Percentiles rank a stretch among this genome's conserved stretches.
phyloP scores from a whole-genome alignment of 2,797 vertebrate genomes.

The Toxotes lorentzi region DNA sequence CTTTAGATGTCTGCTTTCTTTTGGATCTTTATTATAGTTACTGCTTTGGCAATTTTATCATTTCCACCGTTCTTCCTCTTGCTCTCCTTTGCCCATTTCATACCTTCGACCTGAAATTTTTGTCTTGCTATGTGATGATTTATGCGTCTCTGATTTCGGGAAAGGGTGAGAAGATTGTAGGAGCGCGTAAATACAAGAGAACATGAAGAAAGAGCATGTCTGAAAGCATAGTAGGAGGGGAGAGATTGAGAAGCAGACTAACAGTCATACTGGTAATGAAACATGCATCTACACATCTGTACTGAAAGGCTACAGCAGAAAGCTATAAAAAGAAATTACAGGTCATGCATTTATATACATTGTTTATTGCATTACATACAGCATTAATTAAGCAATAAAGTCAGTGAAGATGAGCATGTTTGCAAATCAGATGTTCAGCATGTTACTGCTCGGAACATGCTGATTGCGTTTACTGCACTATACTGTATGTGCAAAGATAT shows the following conservation, averaged over 20 bases:
- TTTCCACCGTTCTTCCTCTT: not conserved
- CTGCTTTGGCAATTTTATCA: not conserved
- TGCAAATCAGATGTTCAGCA: slow-evolving; percentile 63
- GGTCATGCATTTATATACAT: slow-evolving; percentile 18
- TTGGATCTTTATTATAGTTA: not conserved
- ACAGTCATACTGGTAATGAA: no score
- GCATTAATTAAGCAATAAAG: slow-evolving; percentile 57
- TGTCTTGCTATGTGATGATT: not conserved
- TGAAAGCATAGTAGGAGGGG: not conserved
- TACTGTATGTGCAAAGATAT: not conserved
- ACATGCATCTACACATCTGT: not conserved
- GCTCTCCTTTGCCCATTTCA: not conserved
- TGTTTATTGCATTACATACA: slow-evolving; percentile 50
- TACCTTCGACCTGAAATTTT: not conserved
- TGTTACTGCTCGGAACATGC: slow-evolving; percentile 36
- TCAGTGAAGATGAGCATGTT: slow-evolving; percentile 47
- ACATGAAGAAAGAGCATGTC: not conserved
- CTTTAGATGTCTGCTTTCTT: not conserved
- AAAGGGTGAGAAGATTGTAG: not conserved
- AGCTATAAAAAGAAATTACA: slow-evolving; percentile 2
- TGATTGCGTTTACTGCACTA: not conserved
- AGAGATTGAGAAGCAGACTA: not conserved
- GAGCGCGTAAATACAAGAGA: not conserved
- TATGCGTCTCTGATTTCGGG: not conserved
- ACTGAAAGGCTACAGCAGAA: slow-evolving; percentile 11